Evolutionary conservation across 2,888 invertebrate genomes (phyloP).

Genomic region (Masnerella sp.): DNA sequence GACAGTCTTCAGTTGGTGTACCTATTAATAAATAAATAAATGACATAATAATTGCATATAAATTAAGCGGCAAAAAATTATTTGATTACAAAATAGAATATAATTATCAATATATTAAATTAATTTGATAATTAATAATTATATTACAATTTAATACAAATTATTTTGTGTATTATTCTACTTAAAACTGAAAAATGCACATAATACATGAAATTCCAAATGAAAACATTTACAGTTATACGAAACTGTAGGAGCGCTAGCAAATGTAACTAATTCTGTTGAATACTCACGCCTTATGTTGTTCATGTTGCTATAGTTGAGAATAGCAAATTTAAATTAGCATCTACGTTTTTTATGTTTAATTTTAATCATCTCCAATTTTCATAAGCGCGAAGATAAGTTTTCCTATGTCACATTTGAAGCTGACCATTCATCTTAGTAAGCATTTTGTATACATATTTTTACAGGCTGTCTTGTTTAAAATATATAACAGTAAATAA

Average conservation of each 20-base stretch:
- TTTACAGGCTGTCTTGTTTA: too few species aligned
- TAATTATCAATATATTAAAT: not conserved
- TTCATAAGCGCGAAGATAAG: too few species aligned
- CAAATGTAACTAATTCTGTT: too few species aligned
- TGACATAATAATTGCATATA: too few species aligned
- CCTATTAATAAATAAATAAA: constrained; percentile 46
- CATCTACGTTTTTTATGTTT: too few species aligned
- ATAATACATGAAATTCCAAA: not conserved
- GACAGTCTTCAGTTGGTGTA: constrained; percentile 71
- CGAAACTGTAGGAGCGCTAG: too few species aligned
- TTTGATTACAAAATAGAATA: not conserved
- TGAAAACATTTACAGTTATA: constrained; percentile 19
- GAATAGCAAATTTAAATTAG: not conserved
- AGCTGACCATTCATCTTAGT: too few species aligned
- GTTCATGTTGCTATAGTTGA: constrained; percentile 24
- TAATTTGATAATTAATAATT: not conserved
- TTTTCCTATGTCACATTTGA: too few species aligned
- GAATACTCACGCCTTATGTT: constrained; percentile 35
- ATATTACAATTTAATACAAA: not conserved
- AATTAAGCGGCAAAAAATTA: not conserved
- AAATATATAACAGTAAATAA: too few species aligned
- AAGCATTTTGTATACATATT: too few species aligned
- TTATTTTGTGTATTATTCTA: not conserved
- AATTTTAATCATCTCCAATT: not conserved
- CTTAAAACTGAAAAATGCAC: not conserved